Evolutionary conservation across 2,113 vertebrate species (phyloP), one percentile per base, ranked within the genome.

Genomic region (Seriola dumerili): DNA sequence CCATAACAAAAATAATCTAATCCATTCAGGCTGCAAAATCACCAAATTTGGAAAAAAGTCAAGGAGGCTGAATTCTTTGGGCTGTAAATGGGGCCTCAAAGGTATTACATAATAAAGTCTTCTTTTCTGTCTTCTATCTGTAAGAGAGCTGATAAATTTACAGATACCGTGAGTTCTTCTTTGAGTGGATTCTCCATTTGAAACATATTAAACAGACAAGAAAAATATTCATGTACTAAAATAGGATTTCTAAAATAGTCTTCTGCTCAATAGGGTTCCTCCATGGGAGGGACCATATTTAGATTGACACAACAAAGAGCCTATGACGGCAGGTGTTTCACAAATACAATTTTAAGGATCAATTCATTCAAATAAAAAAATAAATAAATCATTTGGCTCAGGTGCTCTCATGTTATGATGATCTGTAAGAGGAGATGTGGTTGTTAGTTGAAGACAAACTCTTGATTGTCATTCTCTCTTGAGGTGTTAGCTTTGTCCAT

Each of bases 211-310:
- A 65, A 29, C 40, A 55, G 6, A 38, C 17, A 70, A 67, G 63
- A 63, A 68, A 75, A 80, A 75, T 36, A 81, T 32, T 76, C 14
- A 54, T 62, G 2, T 78, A 80, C 59, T 76, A 83, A 85, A 91
- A 73, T 82, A 85, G 58, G 54, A 67, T 77, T 80, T 87, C 55
- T 81, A 57, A 73, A 69, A 77, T 68, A 84, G 40, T 69, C 36
- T 32, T 69, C 9, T 32, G 25, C n/a, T 71, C 13, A 71, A 54
- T 55, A 34, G 3, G 23, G 66, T 66, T 90, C 78, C 81, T 90
- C 85, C 85, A 91, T 66, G 50, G 85, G 85, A 89, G 87, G 62
- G 7, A 73, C 71, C 57, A 38, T 32, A 59, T 48, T 75, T 50
- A 74, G 59, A 83, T 32, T 54, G 48, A 64, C 65, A 57, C 36